Evolutionary conservation across 2,797 vertebrate genomes (phyloP).

Genomic region (Acanthornis magna): DNA sequence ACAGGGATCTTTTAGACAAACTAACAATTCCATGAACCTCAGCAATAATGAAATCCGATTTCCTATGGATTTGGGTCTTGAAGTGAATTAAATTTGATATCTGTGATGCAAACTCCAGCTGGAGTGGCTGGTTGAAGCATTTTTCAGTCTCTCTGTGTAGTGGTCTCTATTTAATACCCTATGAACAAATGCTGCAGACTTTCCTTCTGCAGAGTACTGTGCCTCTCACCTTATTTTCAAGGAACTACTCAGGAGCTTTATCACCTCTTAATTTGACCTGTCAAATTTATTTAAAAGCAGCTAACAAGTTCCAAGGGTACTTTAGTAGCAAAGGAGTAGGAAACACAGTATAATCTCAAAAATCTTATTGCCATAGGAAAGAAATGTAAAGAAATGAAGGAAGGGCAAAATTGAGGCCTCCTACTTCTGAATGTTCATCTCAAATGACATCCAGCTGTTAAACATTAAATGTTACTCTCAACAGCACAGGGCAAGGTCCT

Average conservation of each 20-base stretch:
- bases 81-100: constrained; percentile 13
- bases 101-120: not conserved
- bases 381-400: not conserved
- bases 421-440: not conserved
- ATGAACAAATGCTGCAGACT: not conserved
- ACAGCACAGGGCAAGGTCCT: not conserved
- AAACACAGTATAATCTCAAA: not conserved
- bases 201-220: not conserved
- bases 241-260: not conserved
- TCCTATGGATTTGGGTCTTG: constrained; percentile 12
- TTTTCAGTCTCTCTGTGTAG: not conserved
- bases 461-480: not conserved
- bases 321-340: not conserved
- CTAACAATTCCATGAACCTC: constrained; percentile 12
- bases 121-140: not conserved
- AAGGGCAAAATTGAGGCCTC: not conserved
- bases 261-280: not conserved
- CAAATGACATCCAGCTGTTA: constrained; percentile 23
- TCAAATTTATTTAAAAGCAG: not conserved
- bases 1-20: constrained; percentile 3
- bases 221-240: not conserved
- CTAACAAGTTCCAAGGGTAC: not conserved
- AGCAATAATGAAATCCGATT: not conserved
- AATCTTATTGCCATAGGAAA: not conserved
- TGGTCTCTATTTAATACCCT: not conserved